Conservation (phyloP, 2,888 invertebrate genomes). For the Pollenia angustigena region DNA sequence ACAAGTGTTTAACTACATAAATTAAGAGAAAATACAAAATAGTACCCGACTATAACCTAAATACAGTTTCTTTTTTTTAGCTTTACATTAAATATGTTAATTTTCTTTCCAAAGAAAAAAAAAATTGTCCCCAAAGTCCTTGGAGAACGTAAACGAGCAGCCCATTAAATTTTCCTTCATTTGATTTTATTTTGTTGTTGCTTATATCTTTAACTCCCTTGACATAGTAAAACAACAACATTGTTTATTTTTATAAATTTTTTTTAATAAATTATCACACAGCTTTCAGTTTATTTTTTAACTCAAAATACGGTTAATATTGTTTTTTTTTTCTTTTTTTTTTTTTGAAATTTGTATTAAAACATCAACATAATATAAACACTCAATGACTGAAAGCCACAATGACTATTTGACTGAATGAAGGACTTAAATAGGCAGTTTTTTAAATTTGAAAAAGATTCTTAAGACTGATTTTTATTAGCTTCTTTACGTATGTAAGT, state of each 20-base stretch:
- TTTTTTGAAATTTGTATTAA: background rate
- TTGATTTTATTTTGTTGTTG: background rate
- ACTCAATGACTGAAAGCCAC: background rate
- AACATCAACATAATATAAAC: background rate
- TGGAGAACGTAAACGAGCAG: background rate
- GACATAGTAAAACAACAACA: background rate
- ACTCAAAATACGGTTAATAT: slow-evolving; percentile 41
- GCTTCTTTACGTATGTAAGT: background rate
- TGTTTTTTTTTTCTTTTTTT: slow-evolving; percentile 31
- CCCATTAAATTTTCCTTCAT: background rate
- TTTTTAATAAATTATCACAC: slow-evolving; percentile 42
- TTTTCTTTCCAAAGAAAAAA: background rate
- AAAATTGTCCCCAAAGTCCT: background rate
- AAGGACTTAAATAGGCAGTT: background rate
- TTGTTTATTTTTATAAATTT: background rate
- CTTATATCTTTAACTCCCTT: background rate
- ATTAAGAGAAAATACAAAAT: slow-evolving; percentile 18
- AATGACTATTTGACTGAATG: background rate
- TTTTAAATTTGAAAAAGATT: background rate
- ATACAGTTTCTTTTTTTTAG: background rate
- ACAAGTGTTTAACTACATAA: slow-evolving; percentile 53
- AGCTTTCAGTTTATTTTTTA: slow-evolving; percentile 12
- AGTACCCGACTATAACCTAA: background rate
- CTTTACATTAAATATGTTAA: slow-evolving; percentile 24
- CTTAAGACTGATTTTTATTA: background rate